Conservation (phyloP, 2,113 vertebrate species). For the Conger conger region DNA sequence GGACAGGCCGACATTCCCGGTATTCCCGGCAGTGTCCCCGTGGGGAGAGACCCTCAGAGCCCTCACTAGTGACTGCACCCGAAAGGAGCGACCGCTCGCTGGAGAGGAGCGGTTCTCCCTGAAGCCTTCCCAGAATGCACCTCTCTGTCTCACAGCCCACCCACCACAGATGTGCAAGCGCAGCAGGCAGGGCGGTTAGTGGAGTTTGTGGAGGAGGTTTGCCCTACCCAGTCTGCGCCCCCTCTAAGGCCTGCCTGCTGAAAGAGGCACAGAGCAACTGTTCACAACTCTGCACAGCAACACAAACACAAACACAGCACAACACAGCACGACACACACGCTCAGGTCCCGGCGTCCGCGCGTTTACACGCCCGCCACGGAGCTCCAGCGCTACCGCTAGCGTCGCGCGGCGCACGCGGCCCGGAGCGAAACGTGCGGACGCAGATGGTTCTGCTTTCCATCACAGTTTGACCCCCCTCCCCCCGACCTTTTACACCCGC, state of each 20-base stretch:
- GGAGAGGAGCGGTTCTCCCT: not conserved
- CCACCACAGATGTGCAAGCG: constrained; percentile 51
- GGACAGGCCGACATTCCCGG: not conserved
- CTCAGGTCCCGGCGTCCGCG: too few relatives aligned
- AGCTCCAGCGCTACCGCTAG: too few relatives aligned
- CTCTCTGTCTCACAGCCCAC: constrained; percentile 31
- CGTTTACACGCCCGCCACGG: too few relatives aligned
- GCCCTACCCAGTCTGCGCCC: constrained; percentile 73
- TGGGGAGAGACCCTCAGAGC: not conserved
- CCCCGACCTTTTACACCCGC: not conserved
- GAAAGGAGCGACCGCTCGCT: not conserved
- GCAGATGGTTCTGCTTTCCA: not conserved
- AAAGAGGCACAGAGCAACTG: constrained; percentile 72
- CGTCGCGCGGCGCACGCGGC: not conserved
- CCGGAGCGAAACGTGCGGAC: not conserved
- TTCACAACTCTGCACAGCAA: constrained; percentile 66
- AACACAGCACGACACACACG: too few relatives aligned
- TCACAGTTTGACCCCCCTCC: not conserved
- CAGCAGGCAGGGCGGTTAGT: constrained; percentile 36
- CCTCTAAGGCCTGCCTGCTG: constrained; percentile 73
- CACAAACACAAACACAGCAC: not conserved
- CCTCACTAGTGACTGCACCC: not conserved
- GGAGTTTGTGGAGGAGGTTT: constrained; percentile 57
- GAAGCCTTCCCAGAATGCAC: constrained; percentile 17
- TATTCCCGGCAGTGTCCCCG: not conserved